phyloP scores from a whole-genome alignment of 2,113 vertebrate species.

The Otolemur garnettii region DNA sequence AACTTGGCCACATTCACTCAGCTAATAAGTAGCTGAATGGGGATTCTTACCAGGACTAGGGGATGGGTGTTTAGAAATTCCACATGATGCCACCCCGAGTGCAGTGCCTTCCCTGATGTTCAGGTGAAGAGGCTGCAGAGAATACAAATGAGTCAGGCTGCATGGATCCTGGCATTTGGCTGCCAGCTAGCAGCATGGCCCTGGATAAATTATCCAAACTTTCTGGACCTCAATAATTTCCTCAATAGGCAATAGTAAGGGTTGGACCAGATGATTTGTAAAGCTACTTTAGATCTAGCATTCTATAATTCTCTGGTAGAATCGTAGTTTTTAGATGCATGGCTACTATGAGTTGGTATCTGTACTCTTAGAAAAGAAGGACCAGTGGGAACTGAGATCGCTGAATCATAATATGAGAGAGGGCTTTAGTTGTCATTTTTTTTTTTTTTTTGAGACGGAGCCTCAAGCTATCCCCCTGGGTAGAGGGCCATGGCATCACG shows the following conservation, averaged over 20 bases:
- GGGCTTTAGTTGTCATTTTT: background rate
- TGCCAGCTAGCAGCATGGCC: background rate
- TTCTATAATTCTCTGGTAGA: background rate
- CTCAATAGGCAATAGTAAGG: background rate
- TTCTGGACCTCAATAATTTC: slow-evolving; percentile 20
- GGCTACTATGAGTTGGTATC: background rate
- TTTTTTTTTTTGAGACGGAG: too few species aligned
- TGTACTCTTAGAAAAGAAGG: background rate
- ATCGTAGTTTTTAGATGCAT: background rate
- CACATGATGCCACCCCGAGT: background rate
- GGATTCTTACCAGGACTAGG: background rate
- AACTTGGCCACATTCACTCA: background rate
- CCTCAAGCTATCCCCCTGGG: too few species aligned
- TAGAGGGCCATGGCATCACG: too few species aligned
- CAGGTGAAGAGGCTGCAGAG: background rate
- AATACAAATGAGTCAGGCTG: background rate
- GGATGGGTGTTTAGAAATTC: background rate
- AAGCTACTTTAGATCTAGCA: background rate
- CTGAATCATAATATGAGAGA: background rate
- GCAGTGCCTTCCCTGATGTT: background rate
- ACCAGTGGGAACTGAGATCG: background rate
- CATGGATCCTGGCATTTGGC: background rate
- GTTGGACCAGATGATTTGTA: background rate
- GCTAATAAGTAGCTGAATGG: background rate
- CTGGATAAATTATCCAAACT: background rate